Conservation (phyloP, 1,140 invertebrate species). For the Papilio xuthus region DNA sequence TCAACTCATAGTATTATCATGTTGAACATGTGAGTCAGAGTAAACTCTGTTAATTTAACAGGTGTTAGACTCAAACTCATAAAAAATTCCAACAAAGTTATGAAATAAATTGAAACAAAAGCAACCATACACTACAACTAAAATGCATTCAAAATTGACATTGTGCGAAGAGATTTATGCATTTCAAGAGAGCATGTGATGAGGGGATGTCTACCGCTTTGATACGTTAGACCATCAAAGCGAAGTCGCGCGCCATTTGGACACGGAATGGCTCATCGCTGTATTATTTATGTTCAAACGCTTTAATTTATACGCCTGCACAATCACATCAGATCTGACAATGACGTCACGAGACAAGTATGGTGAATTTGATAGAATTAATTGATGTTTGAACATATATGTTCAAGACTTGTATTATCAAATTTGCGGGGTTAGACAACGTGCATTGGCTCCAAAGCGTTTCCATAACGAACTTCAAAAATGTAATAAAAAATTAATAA, state of each 20-base stretch:
- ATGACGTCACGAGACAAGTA: neutral
- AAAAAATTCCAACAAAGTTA: too few relatives aligned
- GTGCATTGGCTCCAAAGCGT: too few relatives aligned
- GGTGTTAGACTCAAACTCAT: too few relatives aligned
- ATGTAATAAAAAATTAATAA: too few relatives aligned
- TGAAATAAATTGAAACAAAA: neutral
- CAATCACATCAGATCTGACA: neutral
- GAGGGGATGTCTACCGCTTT: constrained; percentile 1
- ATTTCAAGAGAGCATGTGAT: constrained; percentile 24
- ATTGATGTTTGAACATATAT: neutral
- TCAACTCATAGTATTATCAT: too few relatives aligned
- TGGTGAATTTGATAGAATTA: neutral
- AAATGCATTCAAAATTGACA: neutral
- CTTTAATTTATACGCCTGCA: constrained; percentile 8
- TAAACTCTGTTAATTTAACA: too few relatives aligned
- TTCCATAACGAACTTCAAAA: too few relatives aligned
- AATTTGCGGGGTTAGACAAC: too few relatives aligned
- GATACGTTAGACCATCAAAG: constrained; percentile 9
- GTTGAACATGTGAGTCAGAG: too few relatives aligned
- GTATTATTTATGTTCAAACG: constrained; percentile 7
- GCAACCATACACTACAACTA: neutral
- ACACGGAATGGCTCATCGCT: constrained; percentile 19
- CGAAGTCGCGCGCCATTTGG: constrained; percentile 25
- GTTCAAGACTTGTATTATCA: too few relatives aligned
- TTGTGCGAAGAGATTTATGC: constrained; percentile 17